Evolutionary conservation across 92 coral and sea anemone species (phyloP).

Genomic region (Parazoanthus atlanticus): DNA sequence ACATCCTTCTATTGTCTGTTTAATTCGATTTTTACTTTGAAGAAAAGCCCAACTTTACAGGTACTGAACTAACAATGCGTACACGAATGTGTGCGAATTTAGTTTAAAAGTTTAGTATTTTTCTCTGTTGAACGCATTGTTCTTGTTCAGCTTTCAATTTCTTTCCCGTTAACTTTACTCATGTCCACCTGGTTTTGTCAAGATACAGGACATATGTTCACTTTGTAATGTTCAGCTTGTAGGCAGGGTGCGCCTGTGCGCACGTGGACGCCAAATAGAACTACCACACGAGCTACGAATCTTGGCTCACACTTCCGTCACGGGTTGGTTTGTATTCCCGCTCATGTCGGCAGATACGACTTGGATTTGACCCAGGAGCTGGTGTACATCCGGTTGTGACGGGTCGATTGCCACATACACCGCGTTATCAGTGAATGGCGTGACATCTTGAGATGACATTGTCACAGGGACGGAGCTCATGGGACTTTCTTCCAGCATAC

Average conservation of each 20-base stretch:
- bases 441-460: constrained; percentile 61
- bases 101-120: no score
- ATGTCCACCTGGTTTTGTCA: not conserved
- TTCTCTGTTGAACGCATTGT: not conserved
- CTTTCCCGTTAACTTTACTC: not conserved
- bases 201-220: not conserved
- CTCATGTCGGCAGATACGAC: constrained; percentile 44
- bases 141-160: not conserved
- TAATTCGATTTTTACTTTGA: no score
- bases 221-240: not conserved
- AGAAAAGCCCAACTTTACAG: no score
- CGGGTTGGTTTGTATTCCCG: constrained; percentile 22
- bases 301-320: constrained; percentile 24
- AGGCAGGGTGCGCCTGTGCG: not conserved
- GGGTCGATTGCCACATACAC: constrained; percentile 99
- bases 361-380: constrained; percentile 81
- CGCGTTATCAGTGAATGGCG: constrained; percentile 55
- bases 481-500: constrained; percentile 69
- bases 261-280: not conserved
- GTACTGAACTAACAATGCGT: no score
- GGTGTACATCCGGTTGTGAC: constrained; percentile 85
- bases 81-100: not conserved
- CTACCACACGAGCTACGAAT: not conserved
- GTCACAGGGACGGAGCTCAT: constrained; percentile 47
- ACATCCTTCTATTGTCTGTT: no score